phyloP scores from a whole-genome alignment of 1,140 invertebrate genomes.

The Trachymyrmex septentrionalis region DNA sequence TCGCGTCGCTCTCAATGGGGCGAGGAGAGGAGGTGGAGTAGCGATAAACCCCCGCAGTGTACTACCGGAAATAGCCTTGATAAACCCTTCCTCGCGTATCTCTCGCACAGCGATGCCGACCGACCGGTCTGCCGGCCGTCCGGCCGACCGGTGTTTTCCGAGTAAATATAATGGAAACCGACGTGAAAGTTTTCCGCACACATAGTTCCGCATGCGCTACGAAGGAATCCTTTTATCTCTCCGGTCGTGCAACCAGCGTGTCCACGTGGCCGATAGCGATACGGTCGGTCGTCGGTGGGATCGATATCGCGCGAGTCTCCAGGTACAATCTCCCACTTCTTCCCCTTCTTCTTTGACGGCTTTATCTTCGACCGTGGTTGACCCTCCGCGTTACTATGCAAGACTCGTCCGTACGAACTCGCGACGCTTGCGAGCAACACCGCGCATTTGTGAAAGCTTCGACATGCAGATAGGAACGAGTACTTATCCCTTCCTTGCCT shows the following conservation, averaged over 20 bases:
- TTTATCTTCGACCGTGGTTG: slow-evolving; percentile 53
- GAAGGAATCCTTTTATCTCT: slow-evolving; percentile 57
- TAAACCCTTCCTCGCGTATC: slow-evolving; percentile 35
- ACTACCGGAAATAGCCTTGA: slow-evolving; percentile 54
- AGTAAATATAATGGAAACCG: slow-evolving; percentile 46
- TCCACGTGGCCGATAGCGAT: slow-evolving; percentile 57
- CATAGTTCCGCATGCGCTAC: slow-evolving; percentile 20
- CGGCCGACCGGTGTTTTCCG: slow-evolving; percentile 29
- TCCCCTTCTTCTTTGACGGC: not conserved
- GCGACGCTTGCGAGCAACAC: slow-evolving; percentile 16
- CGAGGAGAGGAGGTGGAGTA: not conserved
- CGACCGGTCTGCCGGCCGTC: not conserved
- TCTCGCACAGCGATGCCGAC: not conserved
- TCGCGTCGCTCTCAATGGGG: not conserved
- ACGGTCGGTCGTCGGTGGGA: slow-evolving; percentile 30
- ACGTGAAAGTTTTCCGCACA: slow-evolving; percentile 24
- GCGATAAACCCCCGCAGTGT: slow-evolving; percentile 46
- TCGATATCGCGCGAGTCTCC: slow-evolving; percentile 51
- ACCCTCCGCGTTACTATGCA: slow-evolving; percentile 35
- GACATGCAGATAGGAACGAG: not conserved
- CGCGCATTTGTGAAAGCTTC: not conserved
- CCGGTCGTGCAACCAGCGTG: not conserved
- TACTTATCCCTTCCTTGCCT: not conserved
- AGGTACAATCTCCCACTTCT: slow-evolving; percentile 26
- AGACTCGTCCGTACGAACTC: not conserved